Evolutionary conservation across 2,113 vertebrate genomes (phyloP).

Genomic region (Vimba vimba): DNA sequence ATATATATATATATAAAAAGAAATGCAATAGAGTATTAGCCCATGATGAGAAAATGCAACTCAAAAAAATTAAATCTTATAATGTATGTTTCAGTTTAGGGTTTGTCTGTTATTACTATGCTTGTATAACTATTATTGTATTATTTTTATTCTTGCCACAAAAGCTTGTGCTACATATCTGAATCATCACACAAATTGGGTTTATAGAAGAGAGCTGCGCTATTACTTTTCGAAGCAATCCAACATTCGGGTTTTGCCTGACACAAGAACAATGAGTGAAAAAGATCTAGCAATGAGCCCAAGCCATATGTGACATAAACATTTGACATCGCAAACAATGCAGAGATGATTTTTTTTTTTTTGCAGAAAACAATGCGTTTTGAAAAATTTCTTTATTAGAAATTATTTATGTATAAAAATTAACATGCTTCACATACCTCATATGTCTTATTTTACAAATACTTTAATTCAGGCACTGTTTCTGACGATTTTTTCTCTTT

Average conservation of each 20-base stretch:
- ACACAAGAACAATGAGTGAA: background rate
- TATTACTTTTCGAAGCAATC: conserved; percentile 1
- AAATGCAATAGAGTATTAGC: background rate
- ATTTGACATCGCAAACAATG: background rate
- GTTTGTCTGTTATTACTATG: background rate
- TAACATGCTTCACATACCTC: conserved; percentile 96
- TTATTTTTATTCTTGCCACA: background rate
- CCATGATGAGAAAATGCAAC: background rate
- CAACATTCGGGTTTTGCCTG: background rate
- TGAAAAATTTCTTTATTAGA: conserved; percentile 99
- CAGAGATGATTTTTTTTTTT: background rate
- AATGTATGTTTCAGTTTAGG: background rate
- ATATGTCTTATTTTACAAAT: conserved; percentile 81
- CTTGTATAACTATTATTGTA: background rate
- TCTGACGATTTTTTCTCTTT: conserved; percentile 80
- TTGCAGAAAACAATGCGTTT: conserved; percentile 53
- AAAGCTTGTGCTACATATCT: background rate
- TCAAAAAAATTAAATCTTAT: background rate
- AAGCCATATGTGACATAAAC: background rate
- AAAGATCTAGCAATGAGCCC: background rate
- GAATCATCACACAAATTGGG: background rate
- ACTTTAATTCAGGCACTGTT: conserved; percentile 96
- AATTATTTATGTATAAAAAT: conserved; percentile 91
- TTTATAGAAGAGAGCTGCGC: background rate
- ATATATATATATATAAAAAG: background rate